These are phyloP conservation scores for Zele albiditarsus DNA, from an alignment of 2,888 invertebrate genomes.

Conservation along the genomic window DNA sequence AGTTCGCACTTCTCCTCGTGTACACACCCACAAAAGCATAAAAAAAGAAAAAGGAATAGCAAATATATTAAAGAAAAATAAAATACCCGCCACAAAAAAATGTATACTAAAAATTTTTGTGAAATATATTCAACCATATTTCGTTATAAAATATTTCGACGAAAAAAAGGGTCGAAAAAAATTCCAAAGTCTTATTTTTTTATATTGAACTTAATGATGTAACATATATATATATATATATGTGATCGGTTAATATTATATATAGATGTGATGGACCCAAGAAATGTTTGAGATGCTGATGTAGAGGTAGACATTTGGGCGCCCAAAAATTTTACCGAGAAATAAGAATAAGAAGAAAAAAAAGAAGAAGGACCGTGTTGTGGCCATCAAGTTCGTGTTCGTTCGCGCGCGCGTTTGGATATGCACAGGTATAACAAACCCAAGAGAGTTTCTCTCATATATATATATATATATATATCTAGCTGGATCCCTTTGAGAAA, in stretches of 20 bases:
- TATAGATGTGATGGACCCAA: constrained; percentile 25
- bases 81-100: neutral
- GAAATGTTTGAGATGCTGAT: constrained; percentile 39
- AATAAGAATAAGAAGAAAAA: constrained; percentile 43
- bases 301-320: constrained; percentile 65
- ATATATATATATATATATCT: constrained; percentile 34
- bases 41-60: neutral
- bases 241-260: neutral
- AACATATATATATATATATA: neutral
- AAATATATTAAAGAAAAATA: constrained; percentile 8
- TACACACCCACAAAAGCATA: neutral
- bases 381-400: constrained; percentile 7
- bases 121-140: neutral
- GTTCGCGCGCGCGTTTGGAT: constrained; percentile 32
- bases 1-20: constrained; percentile 15
- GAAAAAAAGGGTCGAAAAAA: neutral
- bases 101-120: neutral
- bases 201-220: constrained; percentile 29
- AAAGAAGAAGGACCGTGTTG: neutral
- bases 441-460: constrained; percentile 34
- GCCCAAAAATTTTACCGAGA: constrained; percentile 58
- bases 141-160: neutral
- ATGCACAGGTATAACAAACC: constrained; percentile 37
- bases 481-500: constrained; percentile 13
- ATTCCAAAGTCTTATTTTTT: neutral